These are phyloP conservation scores for Thunnus thynnus DNA, from an alignment of 2,113 vertebrate genomes.

Conservation along the genomic window DNA sequence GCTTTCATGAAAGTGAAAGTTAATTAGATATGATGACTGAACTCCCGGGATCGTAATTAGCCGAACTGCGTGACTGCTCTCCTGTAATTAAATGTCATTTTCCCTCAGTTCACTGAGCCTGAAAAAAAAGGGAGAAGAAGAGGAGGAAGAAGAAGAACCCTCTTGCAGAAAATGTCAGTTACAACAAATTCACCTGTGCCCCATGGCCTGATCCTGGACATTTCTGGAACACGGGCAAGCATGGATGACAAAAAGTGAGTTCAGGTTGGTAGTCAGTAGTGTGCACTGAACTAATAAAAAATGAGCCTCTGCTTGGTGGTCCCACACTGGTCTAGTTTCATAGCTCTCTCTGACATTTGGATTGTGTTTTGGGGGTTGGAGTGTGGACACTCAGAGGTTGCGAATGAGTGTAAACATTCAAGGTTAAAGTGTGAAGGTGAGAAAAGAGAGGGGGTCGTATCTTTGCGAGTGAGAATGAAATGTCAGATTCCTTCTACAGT, in stretches of 20 bases:
- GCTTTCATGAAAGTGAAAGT: conserved; percentile 94
- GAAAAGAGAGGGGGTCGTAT: conserved; percentile 45
- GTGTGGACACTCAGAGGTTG: conserved; percentile 17
- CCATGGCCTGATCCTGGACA: conserved; percentile 50
- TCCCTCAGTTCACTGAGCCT: conserved; percentile 87
- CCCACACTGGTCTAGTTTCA: conserved; percentile 1
- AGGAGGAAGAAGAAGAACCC: conserved; percentile 24
- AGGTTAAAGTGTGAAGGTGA: conserved; percentile 63
- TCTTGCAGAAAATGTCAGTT: conserved; percentile 82
- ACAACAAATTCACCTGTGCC: conserved; percentile 78
- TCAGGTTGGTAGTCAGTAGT: conserved; percentile 34
- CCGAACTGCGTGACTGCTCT: conserved; percentile 90
- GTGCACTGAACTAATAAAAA: conserved; percentile 55
- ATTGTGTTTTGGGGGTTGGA: conserved; percentile 2
- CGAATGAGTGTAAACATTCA: conserved; percentile 47
- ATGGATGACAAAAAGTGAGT: conserved; percentile 20
- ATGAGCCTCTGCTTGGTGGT: neutral
- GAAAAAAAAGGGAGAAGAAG: conserved; percentile 75
- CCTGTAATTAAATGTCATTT: conserved; percentile 96
- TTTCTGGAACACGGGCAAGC: conserved; percentile 30
- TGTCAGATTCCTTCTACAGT: conserved; percentile 47
- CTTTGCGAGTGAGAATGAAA: conserved; percentile 66
- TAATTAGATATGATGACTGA: conserved; percentile 95
- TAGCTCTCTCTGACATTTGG: conserved; percentile 36
- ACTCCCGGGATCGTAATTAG: conserved; percentile 93